Evolutionary conservation across 2,888 invertebrate genomes (phyloP).

Genomic region (Euzetes globulus): DNA sequence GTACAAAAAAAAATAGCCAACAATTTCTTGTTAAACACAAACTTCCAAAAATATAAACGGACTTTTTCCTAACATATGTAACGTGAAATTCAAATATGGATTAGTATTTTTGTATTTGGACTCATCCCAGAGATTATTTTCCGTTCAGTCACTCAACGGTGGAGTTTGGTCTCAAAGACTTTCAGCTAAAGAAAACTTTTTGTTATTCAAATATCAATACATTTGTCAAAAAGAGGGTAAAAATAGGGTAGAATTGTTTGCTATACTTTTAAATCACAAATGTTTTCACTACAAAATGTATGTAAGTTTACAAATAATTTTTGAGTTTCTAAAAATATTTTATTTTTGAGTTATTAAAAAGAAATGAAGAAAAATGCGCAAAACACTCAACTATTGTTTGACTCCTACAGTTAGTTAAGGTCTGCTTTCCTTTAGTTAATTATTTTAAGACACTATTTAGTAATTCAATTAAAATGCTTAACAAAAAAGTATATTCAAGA

Average conservation of each 20-base stretch:
- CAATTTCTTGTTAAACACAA: neutral
- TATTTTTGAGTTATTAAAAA: no score
- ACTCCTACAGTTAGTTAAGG: no score
- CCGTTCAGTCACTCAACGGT: neutral
- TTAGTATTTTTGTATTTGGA: neutral
- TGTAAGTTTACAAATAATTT: no score
- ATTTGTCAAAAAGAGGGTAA: neutral
- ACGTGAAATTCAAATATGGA: neutral
- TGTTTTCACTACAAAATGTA: no score
- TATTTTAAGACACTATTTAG: no score
- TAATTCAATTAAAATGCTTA: no score
- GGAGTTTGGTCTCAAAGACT: neutral
- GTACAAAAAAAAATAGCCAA: neutral
- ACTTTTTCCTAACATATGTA: neutral
- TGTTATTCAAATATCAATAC: neutral
- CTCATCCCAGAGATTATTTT: neutral
- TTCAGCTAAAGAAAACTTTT: neutral
- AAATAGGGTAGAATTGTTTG: neutral
- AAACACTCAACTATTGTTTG: no score
- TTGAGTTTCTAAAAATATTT: no score
- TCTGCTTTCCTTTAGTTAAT: no score
- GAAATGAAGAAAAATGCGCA: no score
- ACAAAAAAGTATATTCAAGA: no score
- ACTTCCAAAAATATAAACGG: neutral
- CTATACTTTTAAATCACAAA: neutral